Conservation (phyloP, 2,888 invertebrate species). For the Copidosoma aretas region DNA sequence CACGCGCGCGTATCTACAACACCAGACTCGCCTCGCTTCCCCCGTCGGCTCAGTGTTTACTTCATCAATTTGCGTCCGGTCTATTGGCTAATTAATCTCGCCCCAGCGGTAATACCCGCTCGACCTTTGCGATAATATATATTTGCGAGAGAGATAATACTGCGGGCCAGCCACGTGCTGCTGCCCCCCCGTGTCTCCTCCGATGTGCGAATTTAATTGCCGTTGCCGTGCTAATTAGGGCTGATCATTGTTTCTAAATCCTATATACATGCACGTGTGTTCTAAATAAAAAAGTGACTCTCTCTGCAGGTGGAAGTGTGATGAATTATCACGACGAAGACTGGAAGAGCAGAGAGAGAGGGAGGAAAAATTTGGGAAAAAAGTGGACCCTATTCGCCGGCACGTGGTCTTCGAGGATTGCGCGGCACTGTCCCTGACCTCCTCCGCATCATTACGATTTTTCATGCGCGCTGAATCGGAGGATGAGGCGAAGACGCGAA, state of each 20-base stretch:
- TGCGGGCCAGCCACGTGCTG: not conserved
- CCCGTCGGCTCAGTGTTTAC: not conserved
- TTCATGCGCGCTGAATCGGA: not conserved
- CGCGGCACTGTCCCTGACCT: constrained; percentile 10
- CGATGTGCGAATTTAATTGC: too few relatives aligned
- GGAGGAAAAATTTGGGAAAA: not conserved
- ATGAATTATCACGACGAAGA: not conserved
- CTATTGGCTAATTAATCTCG: constrained; percentile 26
- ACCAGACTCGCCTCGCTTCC: not conserved
- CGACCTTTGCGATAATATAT: too few relatives aligned
- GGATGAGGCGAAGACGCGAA: constrained; percentile 15
- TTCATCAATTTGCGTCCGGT: constrained; percentile 22
- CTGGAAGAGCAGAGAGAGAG: too few relatives aligned
- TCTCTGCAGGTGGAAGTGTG: not conserved
- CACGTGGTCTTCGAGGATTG: constrained; percentile 5
- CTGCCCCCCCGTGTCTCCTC: not conserved
- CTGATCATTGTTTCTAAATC: too few relatives aligned
- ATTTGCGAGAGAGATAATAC: too few relatives aligned
- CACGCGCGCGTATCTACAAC: not conserved
- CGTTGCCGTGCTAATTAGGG: too few relatives aligned
- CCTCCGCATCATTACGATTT: constrained; percentile 6
- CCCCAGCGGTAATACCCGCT: not conserved
- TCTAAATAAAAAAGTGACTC: not conserved
- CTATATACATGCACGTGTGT: too few relatives aligned
- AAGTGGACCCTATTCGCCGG: not conserved